A percentile compares a stretch with the other conserved stretches of the same genome.
phyloP scores from a whole-genome alignment of 2,888 invertebrate species.

The Habrosyne pyritoides region DNA sequence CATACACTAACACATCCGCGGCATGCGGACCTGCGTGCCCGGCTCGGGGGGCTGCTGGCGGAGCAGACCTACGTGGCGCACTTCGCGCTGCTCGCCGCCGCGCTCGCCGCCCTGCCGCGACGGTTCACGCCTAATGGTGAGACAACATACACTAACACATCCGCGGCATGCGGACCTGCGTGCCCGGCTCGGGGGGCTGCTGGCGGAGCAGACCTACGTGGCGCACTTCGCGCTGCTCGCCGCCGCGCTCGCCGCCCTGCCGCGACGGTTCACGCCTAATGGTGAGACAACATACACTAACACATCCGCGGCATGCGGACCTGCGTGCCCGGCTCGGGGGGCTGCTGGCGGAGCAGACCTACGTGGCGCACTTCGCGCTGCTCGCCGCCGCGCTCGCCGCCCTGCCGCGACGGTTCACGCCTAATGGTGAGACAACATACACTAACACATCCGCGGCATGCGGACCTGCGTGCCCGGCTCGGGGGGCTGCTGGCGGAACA shows the following conservation, averaged over 20 bases:
- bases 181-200: slow-evolving; percentile 49
- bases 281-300: neutral
- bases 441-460: slow-evolving; percentile 69
- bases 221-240: slow-evolving; percentile 30
- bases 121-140: neutral
- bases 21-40: slow-evolving; percentile 65
- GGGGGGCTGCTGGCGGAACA: slow-evolving; percentile 49
- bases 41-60: slow-evolving; percentile 54
- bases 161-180: slow-evolving; percentile 71
- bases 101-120: neutral
- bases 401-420: neutral
- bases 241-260: neutral
- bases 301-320: slow-evolving; percentile 70
- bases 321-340: slow-evolving; percentile 57
- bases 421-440: neutral
- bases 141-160: too few relatives aligned
- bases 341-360: slow-evolving; percentile 35
- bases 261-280: neutral
- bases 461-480: slow-evolving; percentile 59
- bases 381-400: slow-evolving; percentile 11
- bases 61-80: slow-evolving; percentile 1
- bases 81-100: slow-evolving; percentile 29
- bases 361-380: slow-evolving; percentile 25
- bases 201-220: slow-evolving; percentile 26
- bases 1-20: too few relatives aligned